These are phyloP conservation scores for Cheilinus undulatus DNA, from an alignment of 2,113 vertebrate genomes.

Conservation along the genomic window DNA sequence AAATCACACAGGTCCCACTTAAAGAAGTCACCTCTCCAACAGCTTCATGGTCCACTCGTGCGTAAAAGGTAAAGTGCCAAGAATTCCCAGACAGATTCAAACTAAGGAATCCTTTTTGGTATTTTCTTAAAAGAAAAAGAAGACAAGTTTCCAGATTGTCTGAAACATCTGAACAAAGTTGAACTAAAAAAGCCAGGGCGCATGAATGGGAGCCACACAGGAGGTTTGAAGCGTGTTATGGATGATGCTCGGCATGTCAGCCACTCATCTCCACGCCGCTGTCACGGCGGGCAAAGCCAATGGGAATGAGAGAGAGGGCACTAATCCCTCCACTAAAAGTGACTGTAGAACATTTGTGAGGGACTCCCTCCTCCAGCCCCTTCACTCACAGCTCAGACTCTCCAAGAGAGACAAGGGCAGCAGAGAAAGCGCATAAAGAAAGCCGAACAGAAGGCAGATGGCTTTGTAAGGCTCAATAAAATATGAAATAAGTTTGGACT, in stretches of 20 bases:
- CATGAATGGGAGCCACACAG: constrained; percentile 79
- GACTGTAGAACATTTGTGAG: constrained; percentile 57
- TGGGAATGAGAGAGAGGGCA: constrained; percentile 61
- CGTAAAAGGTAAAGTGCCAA: constrained; percentile 48
- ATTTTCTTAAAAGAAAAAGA: constrained; percentile 5
- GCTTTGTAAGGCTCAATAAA: neutral
- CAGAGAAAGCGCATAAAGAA: neutral
- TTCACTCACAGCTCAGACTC: constrained; percentile 22
- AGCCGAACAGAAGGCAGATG: neutral
- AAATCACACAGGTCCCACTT: neutral
- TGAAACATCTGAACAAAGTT: constrained; percentile 33
- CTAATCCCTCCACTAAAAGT: constrained; percentile 70
- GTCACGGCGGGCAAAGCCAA: constrained; percentile 78
- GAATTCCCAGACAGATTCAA: neutral
- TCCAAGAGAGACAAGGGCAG: constrained; percentile 13
- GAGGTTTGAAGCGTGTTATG: constrained; percentile 86
- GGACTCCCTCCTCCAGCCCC: constrained; percentile 41
- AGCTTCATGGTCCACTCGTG: constrained; percentile 45
- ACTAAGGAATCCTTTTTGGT: neutral
- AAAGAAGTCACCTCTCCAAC: constrained; percentile 29
- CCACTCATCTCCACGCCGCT: constrained; percentile 87
- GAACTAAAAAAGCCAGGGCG: constrained; percentile 48
- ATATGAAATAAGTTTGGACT: neutral
- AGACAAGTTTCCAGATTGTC: constrained; percentile 11
- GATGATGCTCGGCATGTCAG: constrained; percentile 82